Evolutionary conservation across 2,888 invertebrate species (phyloP), one percentile per base, ranked within the genome.

Genomic region (Seira musarum): DNA sequence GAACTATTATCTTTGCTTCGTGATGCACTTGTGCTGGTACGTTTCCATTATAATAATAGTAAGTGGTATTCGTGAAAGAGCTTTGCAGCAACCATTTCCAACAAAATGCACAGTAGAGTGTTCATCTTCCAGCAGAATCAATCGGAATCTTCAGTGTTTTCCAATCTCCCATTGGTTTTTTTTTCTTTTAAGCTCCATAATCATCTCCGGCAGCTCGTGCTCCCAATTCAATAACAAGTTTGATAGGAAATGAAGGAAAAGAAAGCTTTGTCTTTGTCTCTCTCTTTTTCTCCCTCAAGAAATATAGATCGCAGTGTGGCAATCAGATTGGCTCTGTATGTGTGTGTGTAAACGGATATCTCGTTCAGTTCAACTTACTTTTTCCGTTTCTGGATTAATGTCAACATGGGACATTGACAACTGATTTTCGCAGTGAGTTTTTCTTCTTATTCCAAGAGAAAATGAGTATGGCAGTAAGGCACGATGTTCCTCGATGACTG

Each of bases 351-450:
- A 76, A 57, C 69, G 76, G 76, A 76, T 76, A 76, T 76, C 69
- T 69, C 30, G 30, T 30, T 30, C 30, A 30, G 30, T 30, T 30
- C 30, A 30, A 30, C 30, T 30, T 30, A 30, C 30, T 30, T 30
- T 30, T 30, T 30, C 8, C 30, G 71, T 67, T 57, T 68, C 46
- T 72, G 81, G 81, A 81, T 81, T 81, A 81, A 81, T 81, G 77
- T 81, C 81, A 81, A 61, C 73, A 73, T 81, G 77, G 70, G 81
- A 81, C 81, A 77, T 77, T 69, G 81, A 81, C 77, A 81, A 81
- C 76, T 81, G 77, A 69, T 80, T 80, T 73, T 77, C 67, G 60
- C 65, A 57, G 77, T 68, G 74, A 67, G 24, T 60, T 30, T 30
- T 30, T 30, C 30, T 30, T 30, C 30, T 30, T 30, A 30, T 30